Conservation (phyloP, 2,113 vertebrate species). For the Abramis brama region DNA sequence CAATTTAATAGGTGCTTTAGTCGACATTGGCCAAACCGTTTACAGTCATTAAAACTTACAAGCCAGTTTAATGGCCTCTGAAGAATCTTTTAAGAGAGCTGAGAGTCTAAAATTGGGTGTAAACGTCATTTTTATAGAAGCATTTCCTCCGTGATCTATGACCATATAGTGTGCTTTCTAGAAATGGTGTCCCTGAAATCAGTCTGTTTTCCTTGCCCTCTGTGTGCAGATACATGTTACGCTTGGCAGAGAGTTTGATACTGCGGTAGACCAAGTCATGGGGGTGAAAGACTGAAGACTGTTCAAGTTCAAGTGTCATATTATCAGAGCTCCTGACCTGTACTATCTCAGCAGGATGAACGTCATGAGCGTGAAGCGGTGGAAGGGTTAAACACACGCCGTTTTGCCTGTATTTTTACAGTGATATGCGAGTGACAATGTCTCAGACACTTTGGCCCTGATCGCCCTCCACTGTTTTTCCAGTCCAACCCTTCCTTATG, state of each 20-base stretch:
- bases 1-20: neutral
- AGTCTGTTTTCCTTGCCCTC: neutral
- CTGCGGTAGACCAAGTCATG: neutral
- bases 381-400: constrained; percentile 71
- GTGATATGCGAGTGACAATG: constrained; percentile 81
- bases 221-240: neutral
- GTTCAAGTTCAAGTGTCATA: neutral
- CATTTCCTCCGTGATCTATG: neutral
- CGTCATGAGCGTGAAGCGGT: neutral
- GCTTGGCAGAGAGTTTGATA: neutral
- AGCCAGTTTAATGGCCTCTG: neutral
- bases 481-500: constrained; percentile 87
- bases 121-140: neutral
- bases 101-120: neutral
- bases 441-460: constrained; percentile 88
- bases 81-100: neutral
- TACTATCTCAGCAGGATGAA: neutral
- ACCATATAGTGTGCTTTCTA: neutral
- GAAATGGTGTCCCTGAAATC: neutral
- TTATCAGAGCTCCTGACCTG: neutral
- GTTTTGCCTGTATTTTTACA: constrained; percentile 75
- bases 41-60: neutral
- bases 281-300: neutral
- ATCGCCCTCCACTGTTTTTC: constrained; percentile 84
- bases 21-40: neutral